Conservation (phyloP, 2,113 vertebrate genomes). For the Gallinago jamesoni region DNA sequence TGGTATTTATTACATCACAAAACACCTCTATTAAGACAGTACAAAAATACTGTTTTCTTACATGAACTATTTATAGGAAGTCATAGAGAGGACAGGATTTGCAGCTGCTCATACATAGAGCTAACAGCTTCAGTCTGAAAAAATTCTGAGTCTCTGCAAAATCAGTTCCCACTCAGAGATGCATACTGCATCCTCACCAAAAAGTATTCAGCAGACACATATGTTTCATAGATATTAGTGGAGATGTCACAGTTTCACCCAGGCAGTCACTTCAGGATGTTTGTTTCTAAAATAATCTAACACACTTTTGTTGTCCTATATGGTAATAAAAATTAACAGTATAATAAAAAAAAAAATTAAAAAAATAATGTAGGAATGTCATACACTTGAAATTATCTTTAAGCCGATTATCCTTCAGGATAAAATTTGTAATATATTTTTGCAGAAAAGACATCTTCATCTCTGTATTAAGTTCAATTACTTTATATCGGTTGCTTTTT, state of each 20-base stretch:
- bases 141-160: not conserved
- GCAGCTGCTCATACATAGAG: not conserved
- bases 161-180: not conserved
- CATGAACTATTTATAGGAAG: not conserved
- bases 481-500: not conserved
- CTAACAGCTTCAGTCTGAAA: not conserved
- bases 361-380: not conserved
- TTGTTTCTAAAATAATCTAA: not conserved
- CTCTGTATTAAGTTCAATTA: not conserved
- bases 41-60: not conserved
- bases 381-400: not conserved
- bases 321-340: not conserved
- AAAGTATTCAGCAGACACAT: not conserved
- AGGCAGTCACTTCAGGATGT: not conserved
- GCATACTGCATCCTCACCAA: not conserved
- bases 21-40: not conserved
- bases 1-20: not conserved
- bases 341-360: not conserved
- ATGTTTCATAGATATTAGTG: not conserved
- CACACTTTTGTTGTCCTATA: not conserved
- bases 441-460: not conserved
- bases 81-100: not conserved
- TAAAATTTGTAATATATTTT: not conserved
- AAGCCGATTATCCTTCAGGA: not conserved
- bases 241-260: not conserved